Evolutionary conservation across 2,797 vertebrate species (phyloP).

Genomic region (Astyanax mexicanus): DNA sequence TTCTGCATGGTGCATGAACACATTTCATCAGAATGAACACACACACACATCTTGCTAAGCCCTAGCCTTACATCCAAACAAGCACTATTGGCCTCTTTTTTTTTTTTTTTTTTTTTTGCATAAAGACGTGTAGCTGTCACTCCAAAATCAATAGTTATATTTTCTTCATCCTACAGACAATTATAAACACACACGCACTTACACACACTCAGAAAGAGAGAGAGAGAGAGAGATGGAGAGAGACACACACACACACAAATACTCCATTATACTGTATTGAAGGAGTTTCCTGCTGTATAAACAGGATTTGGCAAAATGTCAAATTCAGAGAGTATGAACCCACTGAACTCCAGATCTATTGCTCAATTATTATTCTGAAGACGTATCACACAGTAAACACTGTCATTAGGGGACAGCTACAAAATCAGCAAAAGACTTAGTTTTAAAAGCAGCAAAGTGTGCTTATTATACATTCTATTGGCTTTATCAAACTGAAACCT

Average conservation of each 20-base stretch:
- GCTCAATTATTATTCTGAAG: not conserved
- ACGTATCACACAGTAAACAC: not conserved
- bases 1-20: not conserved
- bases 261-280: too few relatives aligned
- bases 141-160: too few relatives aligned
- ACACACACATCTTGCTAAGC: not conserved
- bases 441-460: not conserved
- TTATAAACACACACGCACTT: too few relatives aligned
- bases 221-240: too few relatives aligned
- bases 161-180: too few relatives aligned
- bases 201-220: too few relatives aligned
- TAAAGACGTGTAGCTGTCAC: too few relatives aligned
- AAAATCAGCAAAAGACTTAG: not conserved
- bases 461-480: too few relatives aligned
- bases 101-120: too few relatives aligned
- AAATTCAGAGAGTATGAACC: not conserved
- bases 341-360: not conserved
- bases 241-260: not conserved
- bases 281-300: not conserved
- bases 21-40: conserved; percentile 2
- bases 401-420: not conserved
- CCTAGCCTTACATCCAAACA: too few relatives aligned
- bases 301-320: not conserved
- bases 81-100: too few relatives aligned
- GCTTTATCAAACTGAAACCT: too few relatives aligned